phyloP scores from a whole-genome alignment of 2,113 vertebrate species.

The Perognathus longimembris region DNA sequence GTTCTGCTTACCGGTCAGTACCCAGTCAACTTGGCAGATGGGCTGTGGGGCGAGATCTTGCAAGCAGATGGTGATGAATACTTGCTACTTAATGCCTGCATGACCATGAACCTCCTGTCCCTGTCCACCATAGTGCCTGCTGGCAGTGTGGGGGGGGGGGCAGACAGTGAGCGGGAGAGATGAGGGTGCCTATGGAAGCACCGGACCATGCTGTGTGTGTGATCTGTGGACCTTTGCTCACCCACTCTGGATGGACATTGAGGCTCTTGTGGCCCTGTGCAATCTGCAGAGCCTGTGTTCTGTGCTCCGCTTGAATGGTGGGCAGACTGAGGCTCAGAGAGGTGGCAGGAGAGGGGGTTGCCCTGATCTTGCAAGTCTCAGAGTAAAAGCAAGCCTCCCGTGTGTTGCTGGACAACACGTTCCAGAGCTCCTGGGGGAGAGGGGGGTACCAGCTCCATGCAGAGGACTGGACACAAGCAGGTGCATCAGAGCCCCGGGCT shows the following conservation, averaged over 20 bases:
- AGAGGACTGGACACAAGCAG: not conserved
- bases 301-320: not conserved
- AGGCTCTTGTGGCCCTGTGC: too few relatives aligned
- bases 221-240: too few relatives aligned
- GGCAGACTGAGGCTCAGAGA: not conserved
- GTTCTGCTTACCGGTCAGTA: too few relatives aligned
- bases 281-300: too few relatives aligned
- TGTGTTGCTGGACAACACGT: too few relatives aligned
- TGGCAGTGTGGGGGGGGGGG: too few relatives aligned
- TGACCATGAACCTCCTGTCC: not conserved
- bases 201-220: too few relatives aligned
- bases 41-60: not conserved
- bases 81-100: not conserved
- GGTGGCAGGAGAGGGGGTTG: too few relatives aligned
- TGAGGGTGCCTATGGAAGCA: fast-evolving
- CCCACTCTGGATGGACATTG: too few relatives aligned
- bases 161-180: not conserved
- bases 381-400: not conserved
- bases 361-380: not conserved
- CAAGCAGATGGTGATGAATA: too few relatives aligned
- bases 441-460: not conserved
- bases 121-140: too few relatives aligned
- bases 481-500: not conserved
- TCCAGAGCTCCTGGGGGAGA: too few relatives aligned
- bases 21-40: not conserved